Base-by-base conservation (phyloP, 2,888 invertebrate genomes). In the Drosophila quinaria region DNA sequence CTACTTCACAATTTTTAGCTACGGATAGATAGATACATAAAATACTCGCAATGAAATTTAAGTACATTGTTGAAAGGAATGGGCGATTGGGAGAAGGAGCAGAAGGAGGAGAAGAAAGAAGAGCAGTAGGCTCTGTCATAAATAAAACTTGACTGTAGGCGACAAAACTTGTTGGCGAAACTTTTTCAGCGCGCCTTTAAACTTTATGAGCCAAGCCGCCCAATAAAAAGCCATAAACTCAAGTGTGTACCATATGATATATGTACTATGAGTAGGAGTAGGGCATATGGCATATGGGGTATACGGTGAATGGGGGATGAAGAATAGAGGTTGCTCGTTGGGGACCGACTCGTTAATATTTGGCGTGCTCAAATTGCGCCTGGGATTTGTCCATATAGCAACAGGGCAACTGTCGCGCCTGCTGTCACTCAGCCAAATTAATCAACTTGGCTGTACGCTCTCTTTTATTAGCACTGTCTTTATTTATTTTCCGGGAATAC, bases 341-440 rank as follows among this genome's bases (percentile, higher is more conserved):
- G 63, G 77, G 55, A 47, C 22, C 52, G 63, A 59, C 73, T 76
- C 73, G 73, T 77, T 78, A 65, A 78, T 78, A 73, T 72, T 67
- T 64, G 59, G 61, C 41, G n/a, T 63, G 41, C 69, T 67, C 58
- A 78, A 78, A 78, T 78, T 78, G 70, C 74, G 78, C 74, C 74
- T 70, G 78, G 78, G 70, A 78, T 68, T 77, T 72, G 67, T 47
- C 17, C 59, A 33, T 58, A 62, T 58, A 54, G 47, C 39, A 58
- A 62, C 33, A 10, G 37, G 17, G 19, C 49, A 49, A 75, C 74
- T 70, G 66, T 71, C 71, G 70, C 67, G 75, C 64, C 72, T 61
- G 58, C 70, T 63, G 70, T 80, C 87, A 86, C 83, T 86, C 84
- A 61, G 68, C 50, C 61, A 82, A 78, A 82, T 82, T 74, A 83